Evolutionary conservation across 2,797 vertebrate genomes (phyloP).

Genomic region (Pseudopleuronectes americanus): DNA sequence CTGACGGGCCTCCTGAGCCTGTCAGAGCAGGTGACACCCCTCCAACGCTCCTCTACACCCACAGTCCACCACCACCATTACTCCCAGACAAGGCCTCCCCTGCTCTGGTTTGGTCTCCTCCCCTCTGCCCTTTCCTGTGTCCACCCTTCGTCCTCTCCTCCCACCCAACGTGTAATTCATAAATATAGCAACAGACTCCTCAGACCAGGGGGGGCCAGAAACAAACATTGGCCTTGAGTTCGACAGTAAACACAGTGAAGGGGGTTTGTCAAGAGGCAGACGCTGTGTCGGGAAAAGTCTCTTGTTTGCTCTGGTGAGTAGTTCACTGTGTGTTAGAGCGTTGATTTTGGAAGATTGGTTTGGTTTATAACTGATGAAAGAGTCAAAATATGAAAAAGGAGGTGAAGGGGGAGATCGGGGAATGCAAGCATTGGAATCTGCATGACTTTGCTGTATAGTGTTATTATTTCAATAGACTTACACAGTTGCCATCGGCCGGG

Average conservation of each 20-base stretch:
- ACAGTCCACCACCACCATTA: constrained; percentile 17
- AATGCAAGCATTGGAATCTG: neutral
- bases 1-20: constrained; percentile 39
- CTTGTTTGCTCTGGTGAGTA: constrained; percentile 70
- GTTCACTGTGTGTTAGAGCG: constrained; percentile 10
- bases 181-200: constrained; percentile 77
- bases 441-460: neutral
- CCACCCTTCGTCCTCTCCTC: constrained; percentile 48
- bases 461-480: neutral
- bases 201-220: constrained; percentile 53
- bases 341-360: constrained; percentile 9
- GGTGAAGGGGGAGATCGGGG: neutral
- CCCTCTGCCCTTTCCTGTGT: constrained; percentile 48
- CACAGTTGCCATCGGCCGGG: neutral
- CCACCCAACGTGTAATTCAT: constrained; percentile 31
- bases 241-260: constrained; percentile 57
- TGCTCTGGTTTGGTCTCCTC: constrained; percentile 62
- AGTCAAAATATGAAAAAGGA: neutral
- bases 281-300: constrained; percentile 32
- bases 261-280: constrained; percentile 30
- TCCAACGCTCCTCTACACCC: too few relatives aligned
- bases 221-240: constrained; percentile 58
- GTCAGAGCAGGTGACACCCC: constrained; percentile 41
- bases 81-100: constrained; percentile 65
- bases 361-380: neutral